Evolutionary conservation across 2,888 invertebrate genomes (phyloP), one percentile per base, ranked within the genome.

Genomic region (Scotopteryx bipunctaria): DNA sequence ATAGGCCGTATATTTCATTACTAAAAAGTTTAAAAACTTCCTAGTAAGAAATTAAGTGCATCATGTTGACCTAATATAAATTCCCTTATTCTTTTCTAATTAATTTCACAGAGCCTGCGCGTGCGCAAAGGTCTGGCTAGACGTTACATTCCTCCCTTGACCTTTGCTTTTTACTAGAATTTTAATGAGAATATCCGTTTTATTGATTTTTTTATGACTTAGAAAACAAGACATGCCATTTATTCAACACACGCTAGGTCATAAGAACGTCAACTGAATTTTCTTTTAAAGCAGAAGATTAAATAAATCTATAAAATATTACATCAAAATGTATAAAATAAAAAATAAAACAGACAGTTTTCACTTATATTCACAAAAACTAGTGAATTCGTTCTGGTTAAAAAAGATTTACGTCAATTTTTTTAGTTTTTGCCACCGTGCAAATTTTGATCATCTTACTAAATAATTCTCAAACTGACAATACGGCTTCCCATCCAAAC

Each of bases 401-500:
- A 11, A 11, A 27, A 1, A 11, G 11, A 27, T 9, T 1, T 8
- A 11, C 27, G 13, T 31, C 8, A 6, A 11, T 5, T 42, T 37
- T 41, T 41, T 36, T 31, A 36, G 17, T 31, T 15, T 25, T 36
- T 36, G 36, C 29, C 19, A 19, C 45, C 36, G 29, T 45, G 6
- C n/a, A 14, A 36, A 35, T 32, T 48, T 49, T 49, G 5, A 25
- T 19, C 19, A 42, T 41, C n/a, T 21, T 61, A 65, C 61, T 71
- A 71, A 73, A 77, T 73, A 67, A 73, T 63, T 63, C 49, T 37
- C 43, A 55, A 66, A 54, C 35, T 44, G 48, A 55, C 27, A 49
- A 50, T 45, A 40, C 27, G 8, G 15, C 32, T 54, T 55, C 49
- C 23, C 50, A 55, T 15, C 51, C 43, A 36, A 25, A 21, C n/a